Evolutionary conservation across 1,140 invertebrate genomes (phyloP).

Genomic region (Calosoma granatense): DNA sequence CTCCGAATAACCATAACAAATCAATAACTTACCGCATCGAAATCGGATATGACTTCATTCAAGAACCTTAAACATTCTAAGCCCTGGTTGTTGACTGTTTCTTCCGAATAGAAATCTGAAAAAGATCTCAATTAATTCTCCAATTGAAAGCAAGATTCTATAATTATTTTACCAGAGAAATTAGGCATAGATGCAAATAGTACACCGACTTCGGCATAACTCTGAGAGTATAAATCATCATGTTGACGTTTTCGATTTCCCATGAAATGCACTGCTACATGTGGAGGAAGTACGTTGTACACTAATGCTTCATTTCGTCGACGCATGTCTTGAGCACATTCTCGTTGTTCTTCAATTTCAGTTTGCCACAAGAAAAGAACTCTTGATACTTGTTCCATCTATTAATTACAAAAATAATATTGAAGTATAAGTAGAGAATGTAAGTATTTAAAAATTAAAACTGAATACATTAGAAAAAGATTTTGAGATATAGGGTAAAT

Average conservation of each 20-base stretch:
- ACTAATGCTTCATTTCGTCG: slow-evolving; percentile 82
- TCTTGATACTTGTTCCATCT: slow-evolving; percentile 70
- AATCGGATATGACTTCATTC: slow-evolving; percentile 97
- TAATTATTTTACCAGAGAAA: slow-evolving; percentile 58
- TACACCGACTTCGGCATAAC: slow-evolving; percentile 85
- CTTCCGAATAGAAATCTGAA: slow-evolving; percentile 89
- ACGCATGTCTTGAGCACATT: slow-evolving; percentile 75
- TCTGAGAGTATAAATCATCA: slow-evolving; percentile 86
- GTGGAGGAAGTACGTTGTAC: slow-evolving; percentile 76
- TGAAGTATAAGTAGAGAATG: slow-evolving; percentile 12
- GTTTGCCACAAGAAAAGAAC: slow-evolving; percentile 62
- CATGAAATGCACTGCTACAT: slow-evolving; percentile 85
- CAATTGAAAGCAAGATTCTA: not conserved
- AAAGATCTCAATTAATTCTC: slow-evolving; percentile 21
- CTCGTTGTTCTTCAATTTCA: slow-evolving; percentile 59
- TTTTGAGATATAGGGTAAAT: slow-evolving; percentile 19
- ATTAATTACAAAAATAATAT: slow-evolving; percentile 14
- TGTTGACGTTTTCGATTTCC: slow-evolving; percentile 67
- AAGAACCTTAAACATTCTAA: slow-evolving; percentile 90
- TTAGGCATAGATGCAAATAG: slow-evolving; percentile 93
- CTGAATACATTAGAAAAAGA: slow-evolving; percentile 22
- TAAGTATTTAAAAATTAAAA: not conserved
- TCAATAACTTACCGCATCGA: slow-evolving; percentile 71
- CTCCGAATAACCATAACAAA: slow-evolving; percentile 17
- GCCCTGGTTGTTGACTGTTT: slow-evolving; percentile 92